Conservation (phyloP, 1,140 invertebrate species). For the Limonius californicus region DNA sequence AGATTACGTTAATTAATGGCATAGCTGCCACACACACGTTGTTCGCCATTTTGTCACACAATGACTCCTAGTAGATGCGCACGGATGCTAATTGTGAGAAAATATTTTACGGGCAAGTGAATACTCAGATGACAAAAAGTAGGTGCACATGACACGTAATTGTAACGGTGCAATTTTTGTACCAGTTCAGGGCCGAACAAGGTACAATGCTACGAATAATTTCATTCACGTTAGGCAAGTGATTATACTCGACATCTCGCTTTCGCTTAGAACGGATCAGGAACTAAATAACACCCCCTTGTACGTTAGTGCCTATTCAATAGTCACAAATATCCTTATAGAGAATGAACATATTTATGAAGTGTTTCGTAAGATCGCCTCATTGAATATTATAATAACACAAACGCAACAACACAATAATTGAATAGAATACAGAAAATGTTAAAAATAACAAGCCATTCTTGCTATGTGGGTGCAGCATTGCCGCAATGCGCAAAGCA, state of each 20-base stretch:
- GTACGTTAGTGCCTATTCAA: too few species aligned
- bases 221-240: too few species aligned
- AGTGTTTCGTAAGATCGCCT: neutral
- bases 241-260: too few species aligned
- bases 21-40: conserved; percentile 4
- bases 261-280: too few species aligned
- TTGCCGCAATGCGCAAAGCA: conserved; percentile 18
- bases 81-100: neutral
- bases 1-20: conserved; percentile 14
- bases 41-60: conserved; percentile 3
- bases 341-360: too few species aligned
- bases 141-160: too few species aligned
- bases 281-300: too few species aligned
- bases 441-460: neutral
- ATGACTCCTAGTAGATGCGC: neutral
- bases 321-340: too few species aligned
- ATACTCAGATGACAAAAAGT: too few species aligned
- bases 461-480: conserved; percentile 24
- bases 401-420: neutral
- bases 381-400: conserved; percentile 2
- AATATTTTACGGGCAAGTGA: neutral
- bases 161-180: too few species aligned
- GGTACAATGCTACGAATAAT: too few species aligned
- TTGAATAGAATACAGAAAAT: neutral
- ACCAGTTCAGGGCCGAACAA: too few species aligned